Percentiles rank a stretch among this genome's conserved stretches.
Evolutionary conservation across 2,113 vertebrate genomes (phyloP).

Genomic region (Ctenomys sociabilis): DNA sequence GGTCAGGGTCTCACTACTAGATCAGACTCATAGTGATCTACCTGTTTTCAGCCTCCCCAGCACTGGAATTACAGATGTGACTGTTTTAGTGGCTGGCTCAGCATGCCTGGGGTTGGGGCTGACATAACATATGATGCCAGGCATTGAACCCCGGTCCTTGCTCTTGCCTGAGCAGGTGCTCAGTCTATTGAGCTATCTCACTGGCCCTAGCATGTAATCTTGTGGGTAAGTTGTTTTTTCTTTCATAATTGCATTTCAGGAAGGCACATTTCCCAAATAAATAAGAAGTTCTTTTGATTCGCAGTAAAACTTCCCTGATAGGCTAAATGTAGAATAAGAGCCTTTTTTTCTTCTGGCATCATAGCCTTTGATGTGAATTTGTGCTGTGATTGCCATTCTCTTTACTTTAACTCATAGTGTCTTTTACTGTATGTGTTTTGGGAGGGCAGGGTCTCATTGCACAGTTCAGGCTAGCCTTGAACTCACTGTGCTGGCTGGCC

Average conservation of each 20-base stretch:
- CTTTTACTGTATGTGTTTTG: neutral
- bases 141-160: too few relatives aligned
- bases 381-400: neutral
- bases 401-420: neutral
- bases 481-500: neutral
- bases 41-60: too few relatives aligned
- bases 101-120: too few relatives aligned
- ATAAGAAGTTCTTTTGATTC: conserved; percentile 21
- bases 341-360: neutral
- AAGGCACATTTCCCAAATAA: conserved; percentile 5
- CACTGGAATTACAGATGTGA: too few relatives aligned
- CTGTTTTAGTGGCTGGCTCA: too few relatives aligned
- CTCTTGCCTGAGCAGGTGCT: too few relatives aligned
- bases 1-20: too few relatives aligned
- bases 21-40: too few relatives aligned
- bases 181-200: too few relatives aligned
- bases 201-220: too few relatives aligned
- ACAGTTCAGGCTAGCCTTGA: neutral
- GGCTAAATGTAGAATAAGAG: neutral
- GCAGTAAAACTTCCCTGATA: neutral
- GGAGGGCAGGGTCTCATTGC: neutral
- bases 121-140: too few relatives aligned
- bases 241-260: neutral
- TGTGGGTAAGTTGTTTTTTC: neutral
- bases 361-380: conserved; percentile 38